Evolutionary conservation across 2,888 invertebrate genomes (phyloP), one percentile per base, ranked within the genome.

Genomic region (Schizaphis graminum): DNA sequence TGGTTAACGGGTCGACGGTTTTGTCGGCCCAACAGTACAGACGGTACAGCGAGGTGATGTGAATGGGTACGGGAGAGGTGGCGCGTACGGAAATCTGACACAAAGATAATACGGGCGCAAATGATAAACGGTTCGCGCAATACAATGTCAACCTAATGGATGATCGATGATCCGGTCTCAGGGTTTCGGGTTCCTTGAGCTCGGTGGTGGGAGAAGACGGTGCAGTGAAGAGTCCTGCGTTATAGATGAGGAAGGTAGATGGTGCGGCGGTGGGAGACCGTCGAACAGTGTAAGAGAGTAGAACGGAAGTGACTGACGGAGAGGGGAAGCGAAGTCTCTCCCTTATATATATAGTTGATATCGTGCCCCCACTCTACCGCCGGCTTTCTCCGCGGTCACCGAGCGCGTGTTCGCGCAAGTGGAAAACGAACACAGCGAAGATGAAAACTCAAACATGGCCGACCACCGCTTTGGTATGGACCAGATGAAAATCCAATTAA

Each of bases 141-240:
- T 94, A 94, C 90, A 94, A 94, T 94, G 93, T 94, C 93, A 94
- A 94, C 93, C 93, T 94, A 94, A 94, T 86, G 93, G 93, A 94
- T 94, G 93, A 94, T 94, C 93, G 93, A 94, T 94, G 93, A 94
- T 94, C 93, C 93, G 93, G 93, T 61, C 89, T 90, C 93, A 21
- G 90, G 93, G 89, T 90, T 94, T 85, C 53, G 67, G 87, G 92
- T 61, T 90, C 89, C 90, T 47, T 86, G 49, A 61, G 89, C 35
- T 1, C 85, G 47, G 44, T 61, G 41, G 47, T 3, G 47, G 13
- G 61, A 2, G 10, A 24, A 8, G 77, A 21, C 21, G 21, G 35
- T 21, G 77, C 67, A 13, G 35, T 57, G 77, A 77, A 77, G 21
- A 77, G 77, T 77, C 35, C 77, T 77, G 77, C 21, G 77, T 35